phyloP scores from a whole-genome alignment of 2,797 vertebrate genomes.

The Valencia hispanica region DNA sequence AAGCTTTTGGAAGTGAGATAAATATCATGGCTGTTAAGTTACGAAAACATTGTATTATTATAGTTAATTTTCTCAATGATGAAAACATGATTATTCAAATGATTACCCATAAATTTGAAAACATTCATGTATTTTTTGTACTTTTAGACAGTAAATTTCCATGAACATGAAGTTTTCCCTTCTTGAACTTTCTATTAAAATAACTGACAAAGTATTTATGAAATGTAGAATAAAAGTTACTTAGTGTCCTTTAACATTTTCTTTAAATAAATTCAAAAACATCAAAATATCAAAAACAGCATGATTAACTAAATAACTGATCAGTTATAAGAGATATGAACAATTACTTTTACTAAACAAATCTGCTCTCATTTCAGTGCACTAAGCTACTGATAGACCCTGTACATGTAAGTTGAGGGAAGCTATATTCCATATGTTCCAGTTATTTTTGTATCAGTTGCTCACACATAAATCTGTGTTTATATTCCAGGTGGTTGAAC shows the following conservation, averaged over 20 bases:
- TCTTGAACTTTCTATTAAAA: background rate
- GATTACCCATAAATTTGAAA: background rate
- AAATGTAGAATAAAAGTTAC: background rate
- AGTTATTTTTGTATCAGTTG: no score
- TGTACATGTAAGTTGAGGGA: no score
- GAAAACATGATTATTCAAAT: background rate
- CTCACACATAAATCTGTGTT: no score
- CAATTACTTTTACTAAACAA: background rate
- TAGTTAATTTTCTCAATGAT: background rate
- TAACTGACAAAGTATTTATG: background rate
- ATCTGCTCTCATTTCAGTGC: background rate
- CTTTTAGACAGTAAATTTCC: background rate
- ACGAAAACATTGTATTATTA: background rate
- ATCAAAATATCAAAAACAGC: background rate
- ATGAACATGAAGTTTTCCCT: no score
- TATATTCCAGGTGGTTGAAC: no score
- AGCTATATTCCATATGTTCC: no score
- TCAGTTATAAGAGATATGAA: background rate
- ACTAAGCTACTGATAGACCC: no score
- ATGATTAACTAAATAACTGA: background rate
- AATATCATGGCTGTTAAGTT: background rate
- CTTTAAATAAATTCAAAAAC: background rate
- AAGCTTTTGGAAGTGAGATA: background rate
- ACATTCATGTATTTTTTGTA: background rate
- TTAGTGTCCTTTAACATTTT: background rate